These are phyloP conservation scores for Tridacna crocea DNA, from an alignment of 2,888 invertebrate species.

Conservation along the genomic window DNA sequence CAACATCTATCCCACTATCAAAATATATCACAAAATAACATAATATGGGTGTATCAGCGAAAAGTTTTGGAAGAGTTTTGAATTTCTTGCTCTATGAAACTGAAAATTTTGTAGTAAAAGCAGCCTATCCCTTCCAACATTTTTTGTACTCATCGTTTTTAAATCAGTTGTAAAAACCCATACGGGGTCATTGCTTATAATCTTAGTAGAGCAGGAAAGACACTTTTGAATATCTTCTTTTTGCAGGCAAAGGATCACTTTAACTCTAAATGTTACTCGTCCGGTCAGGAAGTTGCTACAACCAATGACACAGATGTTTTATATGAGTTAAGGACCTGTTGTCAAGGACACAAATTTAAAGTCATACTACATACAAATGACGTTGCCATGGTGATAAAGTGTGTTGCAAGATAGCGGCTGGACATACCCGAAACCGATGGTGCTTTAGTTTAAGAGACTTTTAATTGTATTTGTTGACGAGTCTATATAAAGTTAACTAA, in stretches of 20 bases:
- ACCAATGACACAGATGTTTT: conserved; percentile 49
- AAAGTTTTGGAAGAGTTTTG: too few relatives aligned
- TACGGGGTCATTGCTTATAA: too few relatives aligned
- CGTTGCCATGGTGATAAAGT: conserved; percentile 52
- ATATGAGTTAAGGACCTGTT: conserved; percentile 49
- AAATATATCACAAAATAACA: too few relatives aligned
- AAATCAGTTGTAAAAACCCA: too few relatives aligned
- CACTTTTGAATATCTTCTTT: background rate
- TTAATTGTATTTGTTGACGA: background rate
- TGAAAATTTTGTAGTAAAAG: background rate
- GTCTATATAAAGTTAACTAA: too few relatives aligned
- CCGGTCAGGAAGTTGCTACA: conserved; percentile 50
- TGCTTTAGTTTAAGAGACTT: conserved; percentile 21
- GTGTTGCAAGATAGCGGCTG: conserved; percentile 46
- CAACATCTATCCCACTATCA: too few relatives aligned
- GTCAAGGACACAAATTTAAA: conserved; percentile 56
- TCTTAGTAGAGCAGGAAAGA: background rate
- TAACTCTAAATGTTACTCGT: conserved; percentile 27
- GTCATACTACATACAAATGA: conserved; percentile 50
- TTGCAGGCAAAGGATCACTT: conserved; percentile 29
- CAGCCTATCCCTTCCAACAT: too few relatives aligned
- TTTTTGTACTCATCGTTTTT: too few relatives aligned
- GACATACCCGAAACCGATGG: conserved; percentile 6
- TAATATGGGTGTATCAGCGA: too few relatives aligned
- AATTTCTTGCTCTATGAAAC: too few relatives aligned